A percentile compares a stretch with the other conserved stretches of the same genome.
phyloP scores from a whole-genome alignment of 2,888 invertebrate genomes.

The Pristionchus arcanus region DNA sequence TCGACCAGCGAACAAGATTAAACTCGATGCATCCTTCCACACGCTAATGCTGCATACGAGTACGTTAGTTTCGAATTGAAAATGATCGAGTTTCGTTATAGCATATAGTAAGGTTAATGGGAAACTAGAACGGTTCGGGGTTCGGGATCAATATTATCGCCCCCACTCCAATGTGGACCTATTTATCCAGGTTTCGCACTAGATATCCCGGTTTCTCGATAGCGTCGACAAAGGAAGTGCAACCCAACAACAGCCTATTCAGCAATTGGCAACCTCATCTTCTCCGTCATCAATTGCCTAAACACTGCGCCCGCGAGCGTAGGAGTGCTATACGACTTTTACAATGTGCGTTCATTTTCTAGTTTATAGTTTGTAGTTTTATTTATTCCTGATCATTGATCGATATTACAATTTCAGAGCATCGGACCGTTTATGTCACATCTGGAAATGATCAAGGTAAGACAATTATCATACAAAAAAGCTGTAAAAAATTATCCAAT shows the following conservation, averaged over 20 bases:
- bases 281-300: neutral
- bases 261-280: slow-evolving; percentile 21
- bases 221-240: neutral
- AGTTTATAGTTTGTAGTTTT: neutral
- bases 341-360: neutral
- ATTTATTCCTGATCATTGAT: neutral
- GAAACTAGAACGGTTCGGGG: neutral
- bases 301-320: neutral
- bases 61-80: neutral
- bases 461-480: neutral
- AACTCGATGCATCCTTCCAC: slow-evolving; percentile 1
- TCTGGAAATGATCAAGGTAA: slow-evolving; percentile 29
- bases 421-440: neutral
- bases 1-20: neutral
- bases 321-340: neutral
- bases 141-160: no score
- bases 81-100: no score
- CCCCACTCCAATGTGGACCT: no score
- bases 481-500: neutral
- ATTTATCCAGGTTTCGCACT: no score
- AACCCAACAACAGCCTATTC: neutral
- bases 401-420: neutral
- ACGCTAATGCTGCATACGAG: slow-evolving; percentile 12
- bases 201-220: neutral
- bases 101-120: neutral